Evolutionary conservation across 2,888 invertebrate species (phyloP).

Genomic region (Zelleria hepariella): DNA sequence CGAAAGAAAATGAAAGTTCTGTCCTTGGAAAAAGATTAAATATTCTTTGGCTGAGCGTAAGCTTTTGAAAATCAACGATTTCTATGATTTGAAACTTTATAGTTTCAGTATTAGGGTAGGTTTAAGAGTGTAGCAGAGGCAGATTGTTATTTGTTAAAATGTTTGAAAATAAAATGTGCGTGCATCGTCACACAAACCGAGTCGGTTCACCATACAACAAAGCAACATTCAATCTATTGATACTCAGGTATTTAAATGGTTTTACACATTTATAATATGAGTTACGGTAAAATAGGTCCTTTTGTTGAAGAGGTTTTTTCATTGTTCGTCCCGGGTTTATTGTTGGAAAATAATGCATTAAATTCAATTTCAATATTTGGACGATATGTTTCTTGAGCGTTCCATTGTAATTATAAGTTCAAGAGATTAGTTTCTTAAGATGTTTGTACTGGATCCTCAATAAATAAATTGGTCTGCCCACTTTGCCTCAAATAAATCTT

Average conservation of each 20-base stretch:
- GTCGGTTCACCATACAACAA: constrained; percentile 68
- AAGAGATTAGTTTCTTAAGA: neutral
- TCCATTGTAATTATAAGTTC: neutral
- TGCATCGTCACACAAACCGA: constrained; percentile 63
- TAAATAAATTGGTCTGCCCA: neutral
- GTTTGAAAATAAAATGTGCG: constrained; percentile 60
- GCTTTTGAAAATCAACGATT: neutral
- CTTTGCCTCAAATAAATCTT: neutral
- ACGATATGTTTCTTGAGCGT: constrained; percentile 37
- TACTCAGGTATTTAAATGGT: constrained; percentile 67
- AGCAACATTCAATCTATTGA: constrained; percentile 65
- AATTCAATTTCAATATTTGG: constrained; percentile 64
- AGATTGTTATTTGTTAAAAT: constrained; percentile 26
- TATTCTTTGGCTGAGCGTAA: constrained; percentile 15
- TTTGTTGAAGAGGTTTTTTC: constrained; percentile 51
- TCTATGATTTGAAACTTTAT: neutral
- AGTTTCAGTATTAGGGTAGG: neutral
- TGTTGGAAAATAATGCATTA: constrained; percentile 67
- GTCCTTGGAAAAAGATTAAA: constrained; percentile 13
- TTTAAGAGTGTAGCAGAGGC: neutral
- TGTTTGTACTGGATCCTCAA: neutral
- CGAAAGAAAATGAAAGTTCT: neutral
- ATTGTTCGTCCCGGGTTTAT: constrained; percentile 49
- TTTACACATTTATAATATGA: constrained; percentile 71
- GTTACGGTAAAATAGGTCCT: constrained; percentile 61